Percentiles rank a stretch among this genome's conserved stretches.
These are phyloP conservation scores for Leguminivora glycinivorella DNA, from an alignment of 1,140 invertebrate genomes.

Conservation along the genomic window DNA sequence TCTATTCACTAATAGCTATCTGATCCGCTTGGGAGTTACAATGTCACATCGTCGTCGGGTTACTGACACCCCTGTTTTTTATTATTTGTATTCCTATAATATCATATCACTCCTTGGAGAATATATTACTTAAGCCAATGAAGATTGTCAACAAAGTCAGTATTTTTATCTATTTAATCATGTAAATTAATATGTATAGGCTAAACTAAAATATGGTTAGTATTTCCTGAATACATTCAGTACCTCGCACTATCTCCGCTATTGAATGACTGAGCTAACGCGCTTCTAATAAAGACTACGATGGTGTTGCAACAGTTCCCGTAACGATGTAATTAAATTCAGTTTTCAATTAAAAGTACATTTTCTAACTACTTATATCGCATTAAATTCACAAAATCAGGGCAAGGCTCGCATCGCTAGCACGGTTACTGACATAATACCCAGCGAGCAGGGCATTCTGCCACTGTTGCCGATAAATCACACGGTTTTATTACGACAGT, in stretches of 20 bases:
- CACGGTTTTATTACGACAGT: constrained; percentile 59
- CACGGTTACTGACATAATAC: constrained; percentile 37
- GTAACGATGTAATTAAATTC: constrained; percentile 4
- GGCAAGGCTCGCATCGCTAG: constrained; percentile 7
- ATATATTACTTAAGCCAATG: too few relatives aligned
- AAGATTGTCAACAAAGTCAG: too few relatives aligned
- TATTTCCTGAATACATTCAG: too few relatives aligned
- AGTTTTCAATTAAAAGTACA: constrained; percentile 6
- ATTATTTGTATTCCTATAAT: too few relatives aligned
- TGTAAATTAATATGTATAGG: too few relatives aligned
- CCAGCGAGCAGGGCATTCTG: constrained; percentile 40
- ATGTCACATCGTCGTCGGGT: too few relatives aligned
- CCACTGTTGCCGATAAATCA: constrained; percentile 56
- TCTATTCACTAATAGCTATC: too few relatives aligned
- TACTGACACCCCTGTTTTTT: too few relatives aligned
- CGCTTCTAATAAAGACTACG: neutral
- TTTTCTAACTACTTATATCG: constrained; percentile 2
- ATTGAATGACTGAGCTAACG: neutral
- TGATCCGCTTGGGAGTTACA: too few relatives aligned
- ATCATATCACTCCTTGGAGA: too few relatives aligned
- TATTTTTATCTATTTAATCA: too few relatives aligned
- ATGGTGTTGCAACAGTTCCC: neutral
- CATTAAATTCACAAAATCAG: neutral
- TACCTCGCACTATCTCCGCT: neutral
- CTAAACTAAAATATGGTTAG: neutral